A percentile compares a stretch with the other conserved stretches of the same genome.
Conservation (phyloP, 2,888 invertebrate genomes). For the Steinernema hermaphroditum region DNA sequence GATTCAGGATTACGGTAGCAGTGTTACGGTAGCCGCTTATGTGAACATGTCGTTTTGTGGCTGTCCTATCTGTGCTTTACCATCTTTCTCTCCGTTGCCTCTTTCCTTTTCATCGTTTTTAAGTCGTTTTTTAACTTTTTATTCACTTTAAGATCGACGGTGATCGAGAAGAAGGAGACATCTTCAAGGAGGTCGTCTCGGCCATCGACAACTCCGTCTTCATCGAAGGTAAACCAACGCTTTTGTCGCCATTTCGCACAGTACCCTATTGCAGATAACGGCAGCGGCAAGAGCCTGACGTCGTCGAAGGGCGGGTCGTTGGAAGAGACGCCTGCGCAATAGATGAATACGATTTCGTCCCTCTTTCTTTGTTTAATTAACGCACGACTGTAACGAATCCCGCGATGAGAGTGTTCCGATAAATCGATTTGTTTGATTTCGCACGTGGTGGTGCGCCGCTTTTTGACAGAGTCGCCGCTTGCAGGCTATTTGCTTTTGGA, state of each 20-base stretch:
- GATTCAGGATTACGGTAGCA: slow-evolving; percentile 27
- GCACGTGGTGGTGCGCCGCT: background rate
- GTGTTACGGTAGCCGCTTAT: slow-evolving; percentile 4
- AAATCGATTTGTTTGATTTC: slow-evolving; percentile 14
- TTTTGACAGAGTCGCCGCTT: background rate
- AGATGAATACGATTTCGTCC: slow-evolving; percentile 5
- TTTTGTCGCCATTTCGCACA: too few relatives aligned
- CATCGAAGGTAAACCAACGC: slow-evolving; percentile 53
- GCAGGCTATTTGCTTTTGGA: slow-evolving; percentile 7
- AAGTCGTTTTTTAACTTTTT: background rate
- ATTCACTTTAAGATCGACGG: slow-evolving; percentile 61
- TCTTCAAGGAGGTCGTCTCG: slow-evolving; percentile 59
- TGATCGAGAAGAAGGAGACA: slow-evolving; percentile 58
- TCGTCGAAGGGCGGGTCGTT: slow-evolving; percentile 41
- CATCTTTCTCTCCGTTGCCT: background rate
- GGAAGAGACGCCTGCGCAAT: slow-evolving; percentile 17
- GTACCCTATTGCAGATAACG: slow-evolving; percentile 48
- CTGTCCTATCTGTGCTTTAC: slow-evolving; percentile 27
- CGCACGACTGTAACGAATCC: background rate
- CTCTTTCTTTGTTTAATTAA: background rate
- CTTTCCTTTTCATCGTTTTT: slow-evolving; percentile 15
- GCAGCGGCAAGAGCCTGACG: slow-evolving; percentile 44
- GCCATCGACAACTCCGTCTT: slow-evolving; percentile 58
- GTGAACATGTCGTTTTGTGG: slow-evolving; percentile 3
- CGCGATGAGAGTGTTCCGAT: background rate